These are phyloP conservation scores for Lampropteryx suffumata DNA, from an alignment of 2,888 invertebrate species.

Conservation along the genomic window DNA sequence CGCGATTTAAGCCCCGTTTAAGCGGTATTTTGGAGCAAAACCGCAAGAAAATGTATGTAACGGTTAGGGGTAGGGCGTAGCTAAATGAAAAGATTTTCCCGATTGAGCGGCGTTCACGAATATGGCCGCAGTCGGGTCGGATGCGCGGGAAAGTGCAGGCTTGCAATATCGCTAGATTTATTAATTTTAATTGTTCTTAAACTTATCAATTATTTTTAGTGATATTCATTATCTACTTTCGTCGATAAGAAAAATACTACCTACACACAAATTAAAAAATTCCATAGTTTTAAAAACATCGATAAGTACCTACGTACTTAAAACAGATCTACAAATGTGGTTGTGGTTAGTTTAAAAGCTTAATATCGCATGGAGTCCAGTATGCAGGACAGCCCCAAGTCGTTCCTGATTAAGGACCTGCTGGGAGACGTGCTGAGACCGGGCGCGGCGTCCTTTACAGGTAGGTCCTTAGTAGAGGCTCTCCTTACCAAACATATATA, in stretches of 20 bases:
- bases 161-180: slow-evolving; percentile 31
- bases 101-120: slow-evolving; percentile 70
- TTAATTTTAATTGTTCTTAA: too few relatives aligned
- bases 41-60: slow-evolving; percentile 81
- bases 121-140: slow-evolving; percentile 69
- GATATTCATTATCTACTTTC: too few relatives aligned
- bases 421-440: slow-evolving; percentile 88
- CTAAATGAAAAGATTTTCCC: slow-evolving; percentile 79
- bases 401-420: slow-evolving; percentile 92
- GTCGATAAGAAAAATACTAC: too few relatives aligned
- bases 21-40: slow-evolving; percentile 81
- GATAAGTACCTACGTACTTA: too few relatives aligned
- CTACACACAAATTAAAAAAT: too few relatives aligned
- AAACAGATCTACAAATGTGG: too few relatives aligned
- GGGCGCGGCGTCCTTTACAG: slow-evolving; percentile 43
- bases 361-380: slow-evolving; percentile 48
- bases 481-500: too few relatives aligned
- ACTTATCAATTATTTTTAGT: too few relatives aligned
- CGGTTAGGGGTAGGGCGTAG: slow-evolving; percentile 77
- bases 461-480: slow-evolving; percentile 32
- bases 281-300: too few relatives aligned
- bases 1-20: slow-evolving; percentile 78
- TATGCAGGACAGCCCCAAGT: slow-evolving; percentile 87
- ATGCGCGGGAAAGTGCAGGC: slow-evolving; percentile 71
- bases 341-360: neutral